Percentiles rank a stretch among this genome's conserved stretches.
Conservation (phyloP, 2,113 vertebrate species). For the Ailurus styani region DNA sequence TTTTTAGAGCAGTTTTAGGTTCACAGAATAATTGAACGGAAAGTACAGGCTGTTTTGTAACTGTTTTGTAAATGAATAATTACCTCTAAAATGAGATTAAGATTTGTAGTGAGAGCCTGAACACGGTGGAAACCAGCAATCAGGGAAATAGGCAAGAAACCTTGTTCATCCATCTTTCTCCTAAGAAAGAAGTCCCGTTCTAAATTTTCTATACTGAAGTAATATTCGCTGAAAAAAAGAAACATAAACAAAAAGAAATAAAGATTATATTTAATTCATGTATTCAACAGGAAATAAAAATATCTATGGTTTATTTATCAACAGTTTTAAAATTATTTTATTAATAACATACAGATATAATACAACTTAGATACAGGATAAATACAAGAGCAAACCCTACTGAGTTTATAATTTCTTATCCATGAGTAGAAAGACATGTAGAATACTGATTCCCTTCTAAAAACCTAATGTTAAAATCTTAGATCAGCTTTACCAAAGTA, state of each 20-base stretch:
- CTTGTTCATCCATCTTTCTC: constrained; percentile 95
- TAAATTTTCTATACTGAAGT: constrained; percentile 97
- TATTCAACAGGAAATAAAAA: background rate
- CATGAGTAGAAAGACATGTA: background rate
- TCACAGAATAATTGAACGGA: background rate
- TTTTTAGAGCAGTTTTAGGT: background rate
- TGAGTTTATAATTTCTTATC: background rate
- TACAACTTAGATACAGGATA: background rate
- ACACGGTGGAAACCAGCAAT: constrained; percentile 96
- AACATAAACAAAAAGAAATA: background rate
- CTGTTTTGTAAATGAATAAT: constrained; percentile 37
- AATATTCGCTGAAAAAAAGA: constrained; percentile 90
- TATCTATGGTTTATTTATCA: background rate
- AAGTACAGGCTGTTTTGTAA: background rate
- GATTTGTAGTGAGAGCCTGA: constrained; percentile 93
- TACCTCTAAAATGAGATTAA: constrained; percentile 94
- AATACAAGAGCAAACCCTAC: background rate
- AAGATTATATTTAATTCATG: background rate
- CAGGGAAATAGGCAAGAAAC: constrained; percentile 94
- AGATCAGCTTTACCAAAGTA: background rate
- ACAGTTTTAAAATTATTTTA: background rate
- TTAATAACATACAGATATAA: background rate
- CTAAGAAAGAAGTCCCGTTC: constrained; percentile 97
- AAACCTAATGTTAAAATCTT: background rate
- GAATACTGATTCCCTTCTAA: background rate